These are phyloP conservation scores for Anodontia alba DNA, from an alignment of 2,888 invertebrate genomes.

Conservation along the genomic window DNA sequence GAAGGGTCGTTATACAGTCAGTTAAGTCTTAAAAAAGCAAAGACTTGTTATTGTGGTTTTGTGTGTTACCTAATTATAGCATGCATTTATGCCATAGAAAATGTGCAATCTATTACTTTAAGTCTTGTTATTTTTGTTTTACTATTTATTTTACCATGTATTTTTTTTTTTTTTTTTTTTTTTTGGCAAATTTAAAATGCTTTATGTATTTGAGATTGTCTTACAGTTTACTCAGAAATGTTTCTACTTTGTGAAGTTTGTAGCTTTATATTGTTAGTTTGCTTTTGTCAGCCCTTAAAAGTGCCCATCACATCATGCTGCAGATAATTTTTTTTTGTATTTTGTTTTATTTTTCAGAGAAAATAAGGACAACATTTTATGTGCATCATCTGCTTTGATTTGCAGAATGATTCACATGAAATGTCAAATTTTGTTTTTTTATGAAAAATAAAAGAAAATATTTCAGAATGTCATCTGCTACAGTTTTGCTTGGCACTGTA, in stretches of 20 bases:
- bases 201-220: constrained; percentile 12
- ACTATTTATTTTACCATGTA: constrained; percentile 5
- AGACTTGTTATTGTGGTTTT: constrained; percentile 18
- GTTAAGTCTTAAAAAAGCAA: constrained; percentile 3
- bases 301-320: no score
- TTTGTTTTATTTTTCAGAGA: no score
- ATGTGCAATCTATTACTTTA: constrained; percentile 16
- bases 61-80: constrained; percentile 9
- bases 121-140: not conserved
- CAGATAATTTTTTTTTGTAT: no score
- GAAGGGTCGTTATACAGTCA: not conserved
- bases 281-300: not conserved
- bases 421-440: no score
- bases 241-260: not conserved
- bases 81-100: constrained; percentile 21
- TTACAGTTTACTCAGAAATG: not conserved
- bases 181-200: not conserved
- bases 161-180: no score
- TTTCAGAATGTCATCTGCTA: no score
- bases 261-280: constrained; percentile 2
- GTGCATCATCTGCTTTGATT: no score
- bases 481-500: no score
- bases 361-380: no score
- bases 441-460: no score
- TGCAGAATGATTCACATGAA: no score